Evolutionary conservation across 2,113 vertebrate species (phyloP), one percentile per base, ranked within the genome.

Genomic region (Thamnophis sirtalis): DNA sequence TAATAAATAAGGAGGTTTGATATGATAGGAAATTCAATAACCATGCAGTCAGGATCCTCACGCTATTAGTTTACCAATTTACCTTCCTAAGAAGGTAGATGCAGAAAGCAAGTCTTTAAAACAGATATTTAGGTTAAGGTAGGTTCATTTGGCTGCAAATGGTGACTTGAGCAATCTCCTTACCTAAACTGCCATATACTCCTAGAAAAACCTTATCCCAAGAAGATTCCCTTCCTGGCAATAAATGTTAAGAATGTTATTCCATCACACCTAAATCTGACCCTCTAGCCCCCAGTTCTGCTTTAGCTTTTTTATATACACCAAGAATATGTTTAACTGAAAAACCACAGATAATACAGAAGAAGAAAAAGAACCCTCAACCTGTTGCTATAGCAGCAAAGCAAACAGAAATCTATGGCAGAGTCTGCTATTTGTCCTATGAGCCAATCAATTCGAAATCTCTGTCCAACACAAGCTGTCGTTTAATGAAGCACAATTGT

Each of bases 331-430:
- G 92, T 92, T 93, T 94, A 38, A 6, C n/a, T 93, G 95, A 55
- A 95, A 91, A 58, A 94, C 91, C 93, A 90, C 60, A 95, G 92
- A 97, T 96, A 97, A 96, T 95, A 90, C 95, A 94, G 86, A 28
- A 9, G 38, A 21, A 50, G 93, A 88, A 91, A 51, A 50, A 55
- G 92, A 95, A 96, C 94, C 96, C 92, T 95, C 94, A 92, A 95
- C 93, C 94, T 85, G 97, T 97, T 97, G 97, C 97, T 96, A 97
- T 96, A 92, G 97, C 94, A 97, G 96, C 97, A 92, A 93, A 93
- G 91, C 92, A 96, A 96, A 93, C 88, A 91, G 86, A 92, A 96
- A 95, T 95, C 87, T 55, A 73, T 87, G 58, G 86, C 86, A 94
- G 68, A 86, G 91, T 63, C 48, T 91, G 91, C 86, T 22, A 91